phyloP scores from a whole-genome alignment of 2,797 vertebrate species.

The Valencia hispanica region DNA sequence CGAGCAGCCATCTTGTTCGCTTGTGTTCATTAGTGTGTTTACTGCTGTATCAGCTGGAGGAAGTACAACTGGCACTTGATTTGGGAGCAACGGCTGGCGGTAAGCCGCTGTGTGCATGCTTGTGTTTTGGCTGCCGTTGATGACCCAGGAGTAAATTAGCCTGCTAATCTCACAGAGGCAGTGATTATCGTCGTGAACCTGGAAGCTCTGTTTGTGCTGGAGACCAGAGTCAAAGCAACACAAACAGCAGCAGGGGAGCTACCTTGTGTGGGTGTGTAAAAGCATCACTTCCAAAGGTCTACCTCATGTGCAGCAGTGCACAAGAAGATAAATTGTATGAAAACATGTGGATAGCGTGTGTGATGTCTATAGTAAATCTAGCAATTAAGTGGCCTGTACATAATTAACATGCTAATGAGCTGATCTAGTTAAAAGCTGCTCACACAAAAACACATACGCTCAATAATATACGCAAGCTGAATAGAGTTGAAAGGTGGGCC shows the following conservation, averaged over 20 bases:
- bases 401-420: slow-evolving; percentile 89
- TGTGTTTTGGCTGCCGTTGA: slow-evolving; percentile 68
- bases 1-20: slow-evolving; percentile 24
- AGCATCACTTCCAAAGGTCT: slow-evolving; percentile 58
- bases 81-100: slow-evolving; percentile 45
- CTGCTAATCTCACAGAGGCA: slow-evolving; percentile 81
- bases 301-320: slow-evolving; percentile 53
- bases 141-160: slow-evolving; percentile 83
- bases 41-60: slow-evolving; percentile 55
- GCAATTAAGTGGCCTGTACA: slow-evolving; percentile 83
- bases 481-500: slow-evolving; percentile 62
- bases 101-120: slow-evolving; percentile 45
- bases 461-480: slow-evolving; percentile 48
- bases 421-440: slow-evolving; percentile 83
- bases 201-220: slow-evolving; percentile 69
- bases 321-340: slow-evolving; percentile 55
- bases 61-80: slow-evolving; percentile 64
- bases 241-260: slow-evolving; percentile 73
- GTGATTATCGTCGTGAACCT: slow-evolving; percentile 79
- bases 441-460: slow-evolving; percentile 37
- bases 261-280: slow-evolving; percentile 14
- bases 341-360: slow-evolving; percentile 37
- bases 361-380: slow-evolving; percentile 76
- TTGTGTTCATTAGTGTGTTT: slow-evolving; percentile 45
- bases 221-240: slow-evolving; percentile 73